phyloP scores from a whole-genome alignment of 2,888 invertebrate genomes.

The Stenurella melanura region DNA sequence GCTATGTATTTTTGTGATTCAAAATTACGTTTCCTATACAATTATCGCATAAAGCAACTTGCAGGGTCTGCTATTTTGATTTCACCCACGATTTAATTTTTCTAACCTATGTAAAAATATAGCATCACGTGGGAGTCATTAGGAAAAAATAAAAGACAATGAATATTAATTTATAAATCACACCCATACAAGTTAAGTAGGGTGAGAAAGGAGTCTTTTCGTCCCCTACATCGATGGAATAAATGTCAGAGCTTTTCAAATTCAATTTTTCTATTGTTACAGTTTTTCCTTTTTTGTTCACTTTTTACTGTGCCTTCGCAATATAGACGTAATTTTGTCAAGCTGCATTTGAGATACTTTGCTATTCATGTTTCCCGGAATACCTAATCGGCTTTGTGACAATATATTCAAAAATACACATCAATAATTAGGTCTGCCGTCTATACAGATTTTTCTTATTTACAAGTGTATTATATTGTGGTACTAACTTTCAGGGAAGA shows the following conservation, averaged over 20 bases:
- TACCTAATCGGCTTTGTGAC: constrained; percentile 7
- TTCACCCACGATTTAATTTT: too few relatives aligned
- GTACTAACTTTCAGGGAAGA: not conserved
- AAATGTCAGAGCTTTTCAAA: not conserved
- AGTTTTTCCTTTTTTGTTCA: not conserved
- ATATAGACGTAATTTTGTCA: not conserved
- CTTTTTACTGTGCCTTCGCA: not conserved
- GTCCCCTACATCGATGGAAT: not conserved
- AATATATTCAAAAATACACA: constrained; percentile 7
- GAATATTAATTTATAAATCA: too few relatives aligned
- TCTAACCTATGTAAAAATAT: too few relatives aligned
- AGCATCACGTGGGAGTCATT: too few relatives aligned
- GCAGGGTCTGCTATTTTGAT: too few relatives aligned
- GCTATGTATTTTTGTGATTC: too few relatives aligned
- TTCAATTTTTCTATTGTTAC: not conserved
- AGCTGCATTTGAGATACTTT: not conserved
- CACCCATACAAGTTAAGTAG: too few relatives aligned
- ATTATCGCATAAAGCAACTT: too few relatives aligned
- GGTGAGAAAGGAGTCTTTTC: too few relatives aligned
- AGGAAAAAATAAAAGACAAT: too few relatives aligned
- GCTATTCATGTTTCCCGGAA: not conserved
- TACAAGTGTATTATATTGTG: not conserved
- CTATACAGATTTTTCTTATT: not conserved
- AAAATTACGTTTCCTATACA: too few relatives aligned
- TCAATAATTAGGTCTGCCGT: not conserved